Conservation (phyloP, 2,113 vertebrate genomes). For the Melanotaenia duboulayi region DNA sequence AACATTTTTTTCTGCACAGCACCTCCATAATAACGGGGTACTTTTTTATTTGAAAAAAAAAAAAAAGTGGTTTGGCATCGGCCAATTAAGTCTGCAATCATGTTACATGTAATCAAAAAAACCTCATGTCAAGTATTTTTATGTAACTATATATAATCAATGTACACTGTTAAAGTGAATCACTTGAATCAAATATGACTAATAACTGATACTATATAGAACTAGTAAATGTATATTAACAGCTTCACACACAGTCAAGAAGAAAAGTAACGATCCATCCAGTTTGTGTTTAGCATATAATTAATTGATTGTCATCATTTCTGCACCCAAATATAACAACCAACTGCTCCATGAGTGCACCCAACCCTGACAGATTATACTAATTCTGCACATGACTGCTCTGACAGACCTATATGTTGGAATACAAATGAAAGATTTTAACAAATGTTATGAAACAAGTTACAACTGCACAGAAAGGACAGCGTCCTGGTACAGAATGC, state of each 20-base stretch:
- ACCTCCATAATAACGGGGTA: neutral
- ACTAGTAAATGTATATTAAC: constrained; percentile 18
- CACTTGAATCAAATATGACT: constrained; percentile 25
- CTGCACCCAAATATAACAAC: constrained; percentile 22
- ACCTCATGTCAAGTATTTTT: constrained; percentile 16
- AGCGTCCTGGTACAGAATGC: constrained; percentile 29
- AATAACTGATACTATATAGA: constrained; percentile 18
- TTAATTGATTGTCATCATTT: constrained; percentile 57
- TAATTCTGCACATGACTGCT: neutral
- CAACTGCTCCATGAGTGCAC: constrained; percentile 2
- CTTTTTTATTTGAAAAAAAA: neutral
- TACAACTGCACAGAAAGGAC: neutral
- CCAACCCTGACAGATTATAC: neutral
- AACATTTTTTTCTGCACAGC: neutral
- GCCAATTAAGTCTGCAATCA: constrained; percentile 25
- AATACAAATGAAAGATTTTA: neutral
- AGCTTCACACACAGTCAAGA: constrained; percentile 11
- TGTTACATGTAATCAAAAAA: constrained; percentile 6
- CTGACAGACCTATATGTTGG: neutral
- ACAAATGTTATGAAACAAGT: neutral
- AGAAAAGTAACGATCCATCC: constrained; percentile 41
- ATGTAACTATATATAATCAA: constrained; percentile 21
- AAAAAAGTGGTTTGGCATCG: constrained; percentile 42
- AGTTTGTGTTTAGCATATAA: constrained; percentile 34
- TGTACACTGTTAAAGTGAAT: constrained; percentile 26